Base-by-base conservation (phyloP, 2,797 vertebrate genomes). In the Megalops cyprinoides region DNA sequence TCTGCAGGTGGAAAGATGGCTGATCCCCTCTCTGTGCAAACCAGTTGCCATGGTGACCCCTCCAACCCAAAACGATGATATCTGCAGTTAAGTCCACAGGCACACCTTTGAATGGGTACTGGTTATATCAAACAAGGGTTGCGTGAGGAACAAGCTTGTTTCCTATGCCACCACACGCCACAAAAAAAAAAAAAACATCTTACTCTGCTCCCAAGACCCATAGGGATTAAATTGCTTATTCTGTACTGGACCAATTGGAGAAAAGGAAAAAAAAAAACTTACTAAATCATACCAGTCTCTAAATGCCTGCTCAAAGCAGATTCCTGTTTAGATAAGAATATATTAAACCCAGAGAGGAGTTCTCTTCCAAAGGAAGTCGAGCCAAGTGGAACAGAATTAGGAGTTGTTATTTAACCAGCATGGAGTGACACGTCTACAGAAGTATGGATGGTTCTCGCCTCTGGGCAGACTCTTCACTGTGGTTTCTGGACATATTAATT, bases 241-340 rank as follows among this genome's bases (percentile, higher is more conserved):
- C 75, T 77, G 42, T 56, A 53, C 51, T 31, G 39, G 74, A 55
- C 49, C n/a, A 12, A 37, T 18, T 20, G 15, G 37, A 25, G 28
- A 74, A 44, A 34, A n/a, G n/a, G n/a, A n/a, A 51, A 55, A 77
- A 48, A 71, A 74, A 62, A n/a, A 31, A n/a, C 34, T 71, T 48
- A 69, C 73, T 76, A 80, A 80, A 83, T 79, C 58, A 67, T 77
- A 76, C 60, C 51, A 80, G 82, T 79, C 60, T 49, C 37, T 48
- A 62, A 53, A 51, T 37, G 49, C 79, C 60, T 74, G 79, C 71
- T 60, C 55, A 49, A 65, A 76, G 73, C 53, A 62, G 73, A 74
- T 76, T 62, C 53, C 44, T 51, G 20, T 75, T n/a, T 62, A 81
- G 73, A 81, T 81, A 81, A 75, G 51, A 75, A 62, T 18, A 81